These are phyloP conservation scores for Hyposoter didymator DNA, from an alignment of 2,888 invertebrate genomes.

Conservation along the genomic window DNA sequence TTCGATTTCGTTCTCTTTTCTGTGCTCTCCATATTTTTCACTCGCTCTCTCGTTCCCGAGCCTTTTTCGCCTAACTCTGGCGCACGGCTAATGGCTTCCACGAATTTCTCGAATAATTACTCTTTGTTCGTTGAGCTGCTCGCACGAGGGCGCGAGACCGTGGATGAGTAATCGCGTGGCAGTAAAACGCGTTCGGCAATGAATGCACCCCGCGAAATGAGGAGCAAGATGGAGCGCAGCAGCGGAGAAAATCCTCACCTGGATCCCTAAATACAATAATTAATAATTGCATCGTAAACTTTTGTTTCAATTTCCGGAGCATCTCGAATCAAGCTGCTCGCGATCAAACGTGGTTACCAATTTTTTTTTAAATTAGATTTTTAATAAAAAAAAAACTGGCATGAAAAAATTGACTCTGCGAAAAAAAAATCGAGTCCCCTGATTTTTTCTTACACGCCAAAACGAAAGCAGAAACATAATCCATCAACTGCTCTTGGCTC, in stretches of 20 bases:
- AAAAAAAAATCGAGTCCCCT: too few relatives aligned
- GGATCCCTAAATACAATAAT: neutral
- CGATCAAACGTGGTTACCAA: neutral
- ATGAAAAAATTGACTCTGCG: too few relatives aligned
- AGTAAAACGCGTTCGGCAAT: slow-evolving; percentile 68
- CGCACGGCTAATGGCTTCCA: slow-evolving; percentile 66
- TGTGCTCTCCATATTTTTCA: slow-evolving; percentile 6
- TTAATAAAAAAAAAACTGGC: too few relatives aligned
- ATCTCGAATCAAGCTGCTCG: neutral
- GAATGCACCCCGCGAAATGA: slow-evolving; percentile 35
- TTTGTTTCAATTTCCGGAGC: neutral
- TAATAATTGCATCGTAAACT: slow-evolving; percentile 1
- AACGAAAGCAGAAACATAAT: slow-evolving; percentile 19
- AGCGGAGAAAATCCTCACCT: slow-evolving; percentile 11
- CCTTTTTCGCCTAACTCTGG: slow-evolving; percentile 36
- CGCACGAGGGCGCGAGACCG: slow-evolving; percentile 67
- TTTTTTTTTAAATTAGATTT: neutral
- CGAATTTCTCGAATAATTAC: slow-evolving; percentile 70
- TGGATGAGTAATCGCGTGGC: slow-evolving; percentile 70
- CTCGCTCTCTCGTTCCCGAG: neutral
- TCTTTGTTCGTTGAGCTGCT: slow-evolving; percentile 67
- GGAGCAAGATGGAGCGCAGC: neutral
- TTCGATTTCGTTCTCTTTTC: slow-evolving; percentile 49
- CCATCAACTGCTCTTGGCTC: slow-evolving; percentile 11
- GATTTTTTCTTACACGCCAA: neutral